phyloP scores from a whole-genome alignment of 2,888 invertebrate genomes.

The Papilio gigon region DNA sequence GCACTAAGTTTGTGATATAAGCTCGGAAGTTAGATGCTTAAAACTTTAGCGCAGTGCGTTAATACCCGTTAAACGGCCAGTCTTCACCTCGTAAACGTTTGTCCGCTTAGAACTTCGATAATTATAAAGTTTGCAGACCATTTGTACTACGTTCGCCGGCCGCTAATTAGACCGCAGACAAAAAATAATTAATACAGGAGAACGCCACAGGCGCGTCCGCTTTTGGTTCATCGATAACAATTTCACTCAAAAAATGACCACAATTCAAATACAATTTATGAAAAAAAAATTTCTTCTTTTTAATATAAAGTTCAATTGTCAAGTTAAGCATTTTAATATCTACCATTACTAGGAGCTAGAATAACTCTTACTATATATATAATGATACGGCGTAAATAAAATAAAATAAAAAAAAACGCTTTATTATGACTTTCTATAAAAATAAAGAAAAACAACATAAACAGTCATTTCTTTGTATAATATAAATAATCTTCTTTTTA shows the following conservation, averaged over 20 bases:
- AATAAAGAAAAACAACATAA: no score
- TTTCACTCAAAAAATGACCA: conserved; percentile 18
- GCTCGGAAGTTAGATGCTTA: conserved; percentile 38
- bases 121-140: conserved; percentile 45
- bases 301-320: no score
- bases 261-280: not conserved
- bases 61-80: conserved; percentile 41
- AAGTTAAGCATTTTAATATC: no score
- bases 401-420: no score
- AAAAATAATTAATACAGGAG: conserved; percentile 45
- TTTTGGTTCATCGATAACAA: conserved; percentile 11
- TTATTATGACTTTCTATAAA: no score
- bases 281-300: not conserved
- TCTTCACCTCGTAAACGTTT: conserved; percentile 42
- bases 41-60: conserved; percentile 41
- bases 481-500: no score
- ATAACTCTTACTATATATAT: no score
- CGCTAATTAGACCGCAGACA: conserved; percentile 46
- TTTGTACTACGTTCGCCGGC: conserved; percentile 42
- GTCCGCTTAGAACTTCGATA: conserved; percentile 42
- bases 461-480: no score
- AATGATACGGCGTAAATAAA: no score
- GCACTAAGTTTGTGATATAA: conserved; percentile 41
- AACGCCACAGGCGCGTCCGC: conserved; percentile 39
- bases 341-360: no score